Percentiles rank a stretch among this genome's conserved stretches.
These are phyloP conservation scores for Tenodera sinensis DNA, from an alignment of 2,888 invertebrate species.

Conservation along the genomic window DNA sequence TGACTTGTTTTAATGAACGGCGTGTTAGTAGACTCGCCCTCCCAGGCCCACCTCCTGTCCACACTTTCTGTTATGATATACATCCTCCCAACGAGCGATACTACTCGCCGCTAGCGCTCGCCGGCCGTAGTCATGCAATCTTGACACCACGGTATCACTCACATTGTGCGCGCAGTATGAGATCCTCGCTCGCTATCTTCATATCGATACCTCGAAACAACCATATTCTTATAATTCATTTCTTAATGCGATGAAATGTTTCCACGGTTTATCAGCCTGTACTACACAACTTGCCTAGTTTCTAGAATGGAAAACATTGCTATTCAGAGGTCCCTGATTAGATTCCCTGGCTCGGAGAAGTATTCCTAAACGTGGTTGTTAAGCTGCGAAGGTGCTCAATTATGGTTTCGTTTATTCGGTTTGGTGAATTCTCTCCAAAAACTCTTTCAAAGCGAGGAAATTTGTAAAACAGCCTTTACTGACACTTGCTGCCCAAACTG, in stretches of 20 bases:
- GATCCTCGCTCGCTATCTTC: not conserved
- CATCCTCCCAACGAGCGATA: not conserved
- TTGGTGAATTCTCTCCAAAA: too few species aligned
- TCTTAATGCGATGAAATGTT: not conserved
- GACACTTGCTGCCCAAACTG: too few species aligned
- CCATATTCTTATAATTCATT: not conserved
- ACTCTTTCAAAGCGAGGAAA: too few species aligned
- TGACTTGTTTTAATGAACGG: constrained; percentile 3
- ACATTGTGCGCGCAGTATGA: not conserved
- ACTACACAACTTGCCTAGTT: too few species aligned
- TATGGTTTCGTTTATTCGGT: too few species aligned
- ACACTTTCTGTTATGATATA: constrained; percentile 13
- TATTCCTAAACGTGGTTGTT: too few species aligned
- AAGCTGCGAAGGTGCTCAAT: too few species aligned
- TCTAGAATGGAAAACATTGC: too few species aligned
- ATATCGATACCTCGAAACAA: not conserved
- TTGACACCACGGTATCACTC: not conserved
- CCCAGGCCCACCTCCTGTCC: not conserved
- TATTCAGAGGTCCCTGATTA: too few species aligned
- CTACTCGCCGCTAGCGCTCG: not conserved
- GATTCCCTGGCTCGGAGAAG: too few species aligned
- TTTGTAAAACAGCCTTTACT: too few species aligned
- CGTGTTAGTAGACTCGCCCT: not conserved
- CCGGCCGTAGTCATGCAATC: not conserved
- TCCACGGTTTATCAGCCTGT: too few species aligned